A percentile compares a stretch with the other conserved stretches of the same genome.
Evolutionary conservation across 2,113 vertebrate species (phyloP).

Genomic region (Anas platyrhynchos): DNA sequence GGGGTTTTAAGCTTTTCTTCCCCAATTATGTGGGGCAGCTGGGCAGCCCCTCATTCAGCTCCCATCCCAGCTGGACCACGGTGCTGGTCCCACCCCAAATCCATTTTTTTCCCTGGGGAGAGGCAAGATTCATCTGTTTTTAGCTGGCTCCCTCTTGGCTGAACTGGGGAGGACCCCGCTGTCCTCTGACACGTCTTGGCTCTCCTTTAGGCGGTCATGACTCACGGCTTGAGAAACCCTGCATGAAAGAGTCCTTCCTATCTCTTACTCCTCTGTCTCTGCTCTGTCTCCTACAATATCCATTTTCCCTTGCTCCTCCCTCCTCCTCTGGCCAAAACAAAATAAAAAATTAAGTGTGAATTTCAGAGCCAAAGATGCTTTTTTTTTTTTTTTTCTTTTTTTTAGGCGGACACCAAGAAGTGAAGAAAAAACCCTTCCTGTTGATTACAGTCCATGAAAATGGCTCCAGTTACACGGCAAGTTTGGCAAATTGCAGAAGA

Average conservation of each 20-base stretch:
- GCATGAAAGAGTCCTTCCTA: constrained; percentile 19
- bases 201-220: background rate
- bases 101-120: fast-evolving
- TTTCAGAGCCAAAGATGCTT: constrained; percentile 35
- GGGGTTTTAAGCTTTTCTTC: background rate
- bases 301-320: constrained; percentile 32
- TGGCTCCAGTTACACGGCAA: background rate
- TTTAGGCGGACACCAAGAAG: background rate
- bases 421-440: background rate
- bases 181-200: constrained; percentile 21
- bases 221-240: constrained; percentile 39
- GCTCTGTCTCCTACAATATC: constrained; percentile 32
- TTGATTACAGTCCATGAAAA: constrained; percentile 23
- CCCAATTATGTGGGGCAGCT: background rate
- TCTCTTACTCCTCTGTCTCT: constrained; percentile 47
- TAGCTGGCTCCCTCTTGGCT: background rate
- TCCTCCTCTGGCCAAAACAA: constrained; percentile 25
- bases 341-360: constrained; percentile 69
- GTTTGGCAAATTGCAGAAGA: constrained; percentile 36
- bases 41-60: background rate
- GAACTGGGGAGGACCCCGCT: background rate
- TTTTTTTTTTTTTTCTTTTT: background rate
- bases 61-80: background rate
- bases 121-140: background rate
- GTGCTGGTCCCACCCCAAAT: background rate